Conservation (phyloP, 2,888 invertebrate genomes). For the Melinopterus prodromus region DNA sequence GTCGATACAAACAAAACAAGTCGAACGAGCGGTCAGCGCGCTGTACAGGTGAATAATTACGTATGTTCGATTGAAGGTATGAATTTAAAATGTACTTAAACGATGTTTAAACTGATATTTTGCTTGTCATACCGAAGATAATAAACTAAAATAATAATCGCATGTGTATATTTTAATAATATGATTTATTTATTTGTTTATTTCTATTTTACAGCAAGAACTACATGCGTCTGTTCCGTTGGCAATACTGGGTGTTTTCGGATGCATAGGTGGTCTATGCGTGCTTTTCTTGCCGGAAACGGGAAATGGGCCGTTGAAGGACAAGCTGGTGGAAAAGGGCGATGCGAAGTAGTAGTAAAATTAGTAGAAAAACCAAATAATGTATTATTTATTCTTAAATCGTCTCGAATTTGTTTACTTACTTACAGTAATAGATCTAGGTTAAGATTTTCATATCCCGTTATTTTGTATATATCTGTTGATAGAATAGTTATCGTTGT, state of each 20-base stretch:
- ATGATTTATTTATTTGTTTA: conserved; percentile 34
- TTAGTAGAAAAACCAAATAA: neutral
- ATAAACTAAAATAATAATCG: neutral
- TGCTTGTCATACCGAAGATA: neutral
- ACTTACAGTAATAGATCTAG: neutral
- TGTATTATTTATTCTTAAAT: neutral
- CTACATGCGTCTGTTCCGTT: conserved; percentile 75
- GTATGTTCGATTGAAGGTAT: neutral
- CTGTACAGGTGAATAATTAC: neutral
- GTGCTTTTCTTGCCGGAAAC: conserved; percentile 82
- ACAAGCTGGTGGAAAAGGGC: conserved; percentile 48
- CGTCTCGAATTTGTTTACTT: neutral
- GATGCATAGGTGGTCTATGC: conserved; percentile 75
- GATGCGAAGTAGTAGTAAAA: conserved; percentile 27
- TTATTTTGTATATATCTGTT: neutral
- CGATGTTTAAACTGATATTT: conserved; percentile 6
- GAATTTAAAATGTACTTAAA: no score
- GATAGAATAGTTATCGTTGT: neutral
- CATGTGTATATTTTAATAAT: neutral
- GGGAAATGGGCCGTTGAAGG: conserved; percentile 63
- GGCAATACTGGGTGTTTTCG: conserved; percentile 73
- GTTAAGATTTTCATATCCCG: neutral
- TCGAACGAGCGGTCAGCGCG: no score
- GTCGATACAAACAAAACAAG: no score
- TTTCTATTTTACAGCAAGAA: conserved; percentile 66